These are phyloP conservation scores for Biston stratarius DNA, from an alignment of 2,888 invertebrate species.

Conservation along the genomic window DNA sequence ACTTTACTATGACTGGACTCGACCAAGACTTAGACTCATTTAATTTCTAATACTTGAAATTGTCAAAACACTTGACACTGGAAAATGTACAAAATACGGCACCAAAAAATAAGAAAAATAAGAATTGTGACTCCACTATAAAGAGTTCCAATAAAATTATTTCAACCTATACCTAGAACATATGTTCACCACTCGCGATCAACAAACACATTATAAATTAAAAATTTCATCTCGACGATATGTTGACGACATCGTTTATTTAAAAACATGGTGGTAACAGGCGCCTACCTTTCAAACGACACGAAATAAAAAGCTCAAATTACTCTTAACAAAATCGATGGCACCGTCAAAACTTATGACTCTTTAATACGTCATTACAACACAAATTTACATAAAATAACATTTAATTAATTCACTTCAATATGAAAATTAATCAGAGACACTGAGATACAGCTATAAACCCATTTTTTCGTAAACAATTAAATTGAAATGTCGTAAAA, in stretches of 20 bases:
- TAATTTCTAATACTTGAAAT: too few species aligned
- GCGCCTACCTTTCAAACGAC: slow-evolving; percentile 21
- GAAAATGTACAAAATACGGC: too few species aligned
- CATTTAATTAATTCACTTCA: slow-evolving; percentile 49
- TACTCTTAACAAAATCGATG: slow-evolving; percentile 51
- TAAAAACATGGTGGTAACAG: slow-evolving; percentile 3
- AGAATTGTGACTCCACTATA: too few species aligned
- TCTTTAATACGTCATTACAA: slow-evolving; percentile 55
- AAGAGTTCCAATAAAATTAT: too few species aligned
- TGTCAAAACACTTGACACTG: too few species aligned
- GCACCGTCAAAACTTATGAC: slow-evolving; percentile 45
- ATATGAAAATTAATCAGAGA: slow-evolving; percentile 52
- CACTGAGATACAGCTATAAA: slow-evolving; percentile 46
- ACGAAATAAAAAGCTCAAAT: slow-evolving; percentile 38
- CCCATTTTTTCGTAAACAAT: slow-evolving; percentile 57
- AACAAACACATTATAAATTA: slow-evolving; percentile 12
- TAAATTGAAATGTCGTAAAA: slow-evolving; percentile 53
- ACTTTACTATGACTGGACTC: too few species aligned
- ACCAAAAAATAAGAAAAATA: too few species aligned
- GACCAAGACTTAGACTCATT: too few species aligned
- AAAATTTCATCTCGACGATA: slow-evolving; percentile 21
- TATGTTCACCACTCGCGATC: background rate
- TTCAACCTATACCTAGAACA: too few species aligned
- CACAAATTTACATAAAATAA: slow-evolving; percentile 53
- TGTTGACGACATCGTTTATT: slow-evolving; percentile 22